Conservation (phyloP, 2,797 vertebrate species). For the Hydrocynus forskahlii region DNA sequence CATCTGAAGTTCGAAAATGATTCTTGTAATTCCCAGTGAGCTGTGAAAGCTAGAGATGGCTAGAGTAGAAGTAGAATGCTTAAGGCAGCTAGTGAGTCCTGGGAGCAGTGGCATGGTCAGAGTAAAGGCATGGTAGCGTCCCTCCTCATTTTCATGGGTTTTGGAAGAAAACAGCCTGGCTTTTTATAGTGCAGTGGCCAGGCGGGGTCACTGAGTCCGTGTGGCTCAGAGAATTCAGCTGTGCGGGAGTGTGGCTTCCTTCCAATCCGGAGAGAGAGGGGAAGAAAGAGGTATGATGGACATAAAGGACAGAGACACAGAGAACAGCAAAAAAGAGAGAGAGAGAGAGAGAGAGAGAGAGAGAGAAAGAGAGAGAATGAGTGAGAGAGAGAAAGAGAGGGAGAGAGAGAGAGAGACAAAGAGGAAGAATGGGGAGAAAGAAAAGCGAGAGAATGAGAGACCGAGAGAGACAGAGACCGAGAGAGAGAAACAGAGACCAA, state of each 20-base stretch:
- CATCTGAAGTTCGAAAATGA: too few relatives aligned
- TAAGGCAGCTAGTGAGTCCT: not conserved
- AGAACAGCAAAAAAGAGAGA: not conserved
- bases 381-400: not conserved
- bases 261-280: not conserved
- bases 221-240: conserved; percentile 67
- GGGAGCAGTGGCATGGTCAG: conserved; percentile 56
- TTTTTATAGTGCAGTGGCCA: conserved; percentile 74
- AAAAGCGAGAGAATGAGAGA: conserved; percentile 1
- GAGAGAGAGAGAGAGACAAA: not conserved
- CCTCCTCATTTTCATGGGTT: conserved; percentile 69
- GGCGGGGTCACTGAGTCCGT: conserved; percentile 73
- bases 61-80: not conserved
- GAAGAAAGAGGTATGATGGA: not conserved
- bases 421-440: conserved; percentile 44
- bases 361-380: not conserved
- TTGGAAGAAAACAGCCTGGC: conserved; percentile 67
- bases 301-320: not conserved
- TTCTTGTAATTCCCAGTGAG: not conserved
- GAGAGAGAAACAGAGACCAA: not conserved
- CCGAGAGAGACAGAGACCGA: too few relatives aligned
- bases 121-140: conserved; percentile 65
- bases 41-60: not conserved
- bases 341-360: not conserved
- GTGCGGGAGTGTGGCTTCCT: conserved; percentile 56